These are phyloP conservation scores for Synanthedon vespiformis DNA, from an alignment of 2,888 invertebrate genomes.

Conservation along the genomic window DNA sequence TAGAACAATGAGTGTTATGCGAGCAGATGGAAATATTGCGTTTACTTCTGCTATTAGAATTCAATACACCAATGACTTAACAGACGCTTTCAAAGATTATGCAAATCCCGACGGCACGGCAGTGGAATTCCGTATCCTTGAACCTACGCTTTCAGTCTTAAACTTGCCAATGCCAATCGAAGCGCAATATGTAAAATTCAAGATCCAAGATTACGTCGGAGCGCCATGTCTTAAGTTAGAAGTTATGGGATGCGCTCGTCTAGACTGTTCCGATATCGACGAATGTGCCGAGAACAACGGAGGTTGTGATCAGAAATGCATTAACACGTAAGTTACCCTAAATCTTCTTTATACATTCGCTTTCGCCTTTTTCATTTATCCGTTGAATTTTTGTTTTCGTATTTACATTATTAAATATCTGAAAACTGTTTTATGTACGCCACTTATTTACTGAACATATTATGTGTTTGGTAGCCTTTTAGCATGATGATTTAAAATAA, in stretches of 20 bases:
- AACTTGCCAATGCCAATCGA: slow-evolving; percentile 93
- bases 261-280: slow-evolving; percentile 90
- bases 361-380: too few species aligned
- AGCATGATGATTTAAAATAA: not conserved
- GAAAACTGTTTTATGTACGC: not conserved
- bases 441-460: too few species aligned
- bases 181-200: slow-evolving; percentile 87
- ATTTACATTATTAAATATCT: not conserved
- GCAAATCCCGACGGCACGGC: slow-evolving; percentile 93
- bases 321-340: slow-evolving; percentile 73
- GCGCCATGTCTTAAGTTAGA: slow-evolving; percentile 92
- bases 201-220: slow-evolving; percentile 87
- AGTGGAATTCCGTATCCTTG: slow-evolving; percentile 90
- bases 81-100: slow-evolving; percentile 91
- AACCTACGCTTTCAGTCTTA: slow-evolving; percentile 90
- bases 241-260: slow-evolving; percentile 91
- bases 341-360: not conserved
- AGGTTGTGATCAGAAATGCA: slow-evolving; percentile 93
- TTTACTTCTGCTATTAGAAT: slow-evolving; percentile 92
- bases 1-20: slow-evolving; percentile 88
- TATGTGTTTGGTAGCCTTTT: not conserved
- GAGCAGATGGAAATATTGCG: slow-evolving; percentile 85
- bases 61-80: slow-evolving; percentile 88
- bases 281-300: slow-evolving; percentile 89
- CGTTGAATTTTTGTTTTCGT: not conserved